phyloP scores from a whole-genome alignment of 2,113 vertebrate species.

The Bubo blakistoni region DNA sequence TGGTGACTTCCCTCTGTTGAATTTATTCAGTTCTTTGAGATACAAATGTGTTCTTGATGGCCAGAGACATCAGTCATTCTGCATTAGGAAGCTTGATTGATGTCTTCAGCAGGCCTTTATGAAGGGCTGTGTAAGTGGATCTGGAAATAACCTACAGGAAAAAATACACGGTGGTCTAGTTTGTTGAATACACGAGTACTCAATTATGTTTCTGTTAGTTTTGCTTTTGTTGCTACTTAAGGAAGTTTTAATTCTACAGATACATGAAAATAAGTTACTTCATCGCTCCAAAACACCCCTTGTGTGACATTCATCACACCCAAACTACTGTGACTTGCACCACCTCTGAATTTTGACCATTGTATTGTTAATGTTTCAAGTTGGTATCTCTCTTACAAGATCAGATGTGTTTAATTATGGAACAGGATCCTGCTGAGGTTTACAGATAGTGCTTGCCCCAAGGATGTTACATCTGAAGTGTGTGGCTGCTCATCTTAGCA shows the following conservation, averaged over 20 bases:
- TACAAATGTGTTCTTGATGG: neutral
- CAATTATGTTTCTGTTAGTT: neutral
- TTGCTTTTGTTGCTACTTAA: neutral
- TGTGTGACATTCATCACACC: neutral
- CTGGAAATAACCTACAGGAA: neutral
- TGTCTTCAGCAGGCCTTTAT: neutral
- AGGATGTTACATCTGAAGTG: neutral
- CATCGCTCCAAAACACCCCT: neutral
- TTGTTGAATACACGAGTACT: neutral
- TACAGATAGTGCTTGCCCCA: neutral
- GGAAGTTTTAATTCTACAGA: neutral
- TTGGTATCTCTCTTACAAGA: neutral
- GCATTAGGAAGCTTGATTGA: neutral
- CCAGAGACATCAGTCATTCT: slow-evolving; percentile 1
- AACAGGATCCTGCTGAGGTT: neutral
- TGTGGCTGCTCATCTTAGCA: neutral
- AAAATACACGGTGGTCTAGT: neutral
- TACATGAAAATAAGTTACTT: neutral
- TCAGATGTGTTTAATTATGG: neutral
- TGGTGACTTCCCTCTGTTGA: neutral
- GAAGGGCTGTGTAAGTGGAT: neutral
- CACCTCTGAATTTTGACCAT: neutral
- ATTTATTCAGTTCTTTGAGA: neutral
- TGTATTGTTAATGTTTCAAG: neutral
- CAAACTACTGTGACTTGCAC: neutral